These are phyloP conservation scores for Porites evermanni DNA, from an alignment of 92 coral and sea anemone species.

Conservation along the genomic window DNA sequence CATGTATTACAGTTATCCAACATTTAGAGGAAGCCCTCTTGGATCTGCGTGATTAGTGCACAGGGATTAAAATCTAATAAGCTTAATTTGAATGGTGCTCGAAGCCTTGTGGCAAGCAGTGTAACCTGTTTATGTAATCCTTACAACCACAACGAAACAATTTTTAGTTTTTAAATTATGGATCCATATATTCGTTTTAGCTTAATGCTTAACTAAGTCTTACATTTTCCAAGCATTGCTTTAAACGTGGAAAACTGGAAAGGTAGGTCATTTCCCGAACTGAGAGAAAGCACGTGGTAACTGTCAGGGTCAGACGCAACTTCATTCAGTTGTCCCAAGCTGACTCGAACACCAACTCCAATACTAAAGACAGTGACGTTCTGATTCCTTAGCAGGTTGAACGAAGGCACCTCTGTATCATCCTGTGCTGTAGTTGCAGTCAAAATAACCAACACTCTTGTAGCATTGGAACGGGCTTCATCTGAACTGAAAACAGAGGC, in stretches of 20 bases:
- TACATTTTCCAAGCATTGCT: neutral
- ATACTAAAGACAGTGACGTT: neutral
- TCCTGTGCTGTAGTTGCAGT: neutral
- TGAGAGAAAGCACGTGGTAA: neutral
- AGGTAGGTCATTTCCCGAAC: neutral
- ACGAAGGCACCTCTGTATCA: neutral
- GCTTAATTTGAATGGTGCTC: no score
- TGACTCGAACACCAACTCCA: neutral
- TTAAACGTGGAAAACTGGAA: neutral
- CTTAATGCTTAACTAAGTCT: neutral
- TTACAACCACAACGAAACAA: no score
- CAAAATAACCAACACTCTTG: neutral
- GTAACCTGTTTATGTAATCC: no score
- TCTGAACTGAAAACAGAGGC: neutral
- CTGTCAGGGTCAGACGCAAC: constrained; percentile 1
- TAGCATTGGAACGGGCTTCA: neutral
- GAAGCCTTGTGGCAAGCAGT: no score
- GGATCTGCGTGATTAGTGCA: no score
- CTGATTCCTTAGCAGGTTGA: neutral
- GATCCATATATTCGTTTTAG: no score
- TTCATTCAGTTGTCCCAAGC: neutral
- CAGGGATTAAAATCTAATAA: no score
- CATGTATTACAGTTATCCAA: no score
- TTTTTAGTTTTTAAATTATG: no score
- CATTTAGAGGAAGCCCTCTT: no score